Conservation (phyloP, 2,797 vertebrate species). For the Coilia nasus region DNA sequence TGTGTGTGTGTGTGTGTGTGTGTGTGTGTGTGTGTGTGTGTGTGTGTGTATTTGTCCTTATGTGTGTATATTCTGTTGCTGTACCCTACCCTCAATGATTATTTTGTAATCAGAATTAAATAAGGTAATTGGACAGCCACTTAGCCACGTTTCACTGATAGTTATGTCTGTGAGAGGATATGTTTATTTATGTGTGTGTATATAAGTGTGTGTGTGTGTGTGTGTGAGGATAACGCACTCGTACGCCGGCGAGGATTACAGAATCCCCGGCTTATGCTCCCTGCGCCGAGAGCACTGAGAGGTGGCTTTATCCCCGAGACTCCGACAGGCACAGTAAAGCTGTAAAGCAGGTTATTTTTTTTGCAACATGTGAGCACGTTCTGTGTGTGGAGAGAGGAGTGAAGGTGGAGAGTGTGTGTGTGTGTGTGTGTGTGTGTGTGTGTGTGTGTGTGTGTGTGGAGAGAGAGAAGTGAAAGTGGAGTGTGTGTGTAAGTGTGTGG, state of each 20-base stretch:
- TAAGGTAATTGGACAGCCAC: conserved; percentile 21
- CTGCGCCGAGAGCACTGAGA: not conserved
- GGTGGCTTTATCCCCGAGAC: not conserved
- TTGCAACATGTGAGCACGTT: not conserved
- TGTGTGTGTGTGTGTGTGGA: not conserved
- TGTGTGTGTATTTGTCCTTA: not conserved
- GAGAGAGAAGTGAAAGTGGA: too few species aligned
- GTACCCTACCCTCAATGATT: conserved; percentile 14
- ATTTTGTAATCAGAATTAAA: conserved; percentile 23
- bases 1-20: too few species aligned
- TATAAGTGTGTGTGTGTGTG: not conserved
- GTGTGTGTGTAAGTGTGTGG: too few species aligned
- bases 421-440: not conserved
- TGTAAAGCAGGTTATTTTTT: not conserved
- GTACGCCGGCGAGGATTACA: not conserved
- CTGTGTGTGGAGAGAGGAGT: conserved; percentile 4
- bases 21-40: not conserved
- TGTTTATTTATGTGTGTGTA: not conserved
- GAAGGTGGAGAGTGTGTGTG: not conserved
- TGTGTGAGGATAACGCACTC: conserved; percentile 8
- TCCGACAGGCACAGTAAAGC: not conserved
- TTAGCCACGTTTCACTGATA: conserved; percentile 20
- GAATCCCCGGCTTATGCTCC: not conserved
- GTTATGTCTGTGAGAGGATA: conserved; percentile 16
- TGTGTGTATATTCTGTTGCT: not conserved